These are phyloP conservation scores for Odontomachus brunneus DNA, from an alignment of 1,140 invertebrate genomes.

Conservation along the genomic window DNA sequence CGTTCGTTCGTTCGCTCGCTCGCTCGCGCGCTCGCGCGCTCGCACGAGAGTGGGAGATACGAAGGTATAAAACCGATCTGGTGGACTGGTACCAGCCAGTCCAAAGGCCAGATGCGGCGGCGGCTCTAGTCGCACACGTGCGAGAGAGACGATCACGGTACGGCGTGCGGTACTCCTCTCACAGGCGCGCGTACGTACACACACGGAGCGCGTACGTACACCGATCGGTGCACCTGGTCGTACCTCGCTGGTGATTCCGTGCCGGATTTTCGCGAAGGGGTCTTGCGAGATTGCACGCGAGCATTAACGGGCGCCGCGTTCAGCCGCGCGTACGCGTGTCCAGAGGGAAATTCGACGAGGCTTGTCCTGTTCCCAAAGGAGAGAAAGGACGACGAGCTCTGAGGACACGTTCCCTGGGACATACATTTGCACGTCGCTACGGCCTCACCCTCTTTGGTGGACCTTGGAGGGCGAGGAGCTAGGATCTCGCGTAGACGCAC, in stretches of 20 bases:
- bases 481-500: slow-evolving; percentile 20
- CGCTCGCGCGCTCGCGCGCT: slow-evolving; percentile 35
- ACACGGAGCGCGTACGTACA: neutral
- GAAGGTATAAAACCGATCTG: slow-evolving; percentile 85
- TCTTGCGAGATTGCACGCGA: neutral
- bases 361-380: slow-evolving; percentile 57
- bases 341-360: neutral
- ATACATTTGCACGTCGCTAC: neutral
- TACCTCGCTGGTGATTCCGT: slow-evolving; percentile 79
- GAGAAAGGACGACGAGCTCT: slow-evolving; percentile 64
- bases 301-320: too few relatives aligned
- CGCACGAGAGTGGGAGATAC: slow-evolving; percentile 82
- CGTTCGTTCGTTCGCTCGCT: slow-evolving; percentile 33
- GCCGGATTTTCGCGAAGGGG: slow-evolving; percentile 75
- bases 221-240: slow-evolving; percentile 22
- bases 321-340: neutral
- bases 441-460: too few relatives aligned
- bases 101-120: slow-evolving; percentile 83
- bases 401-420: slow-evolving; percentile 11
- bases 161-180: slow-evolving; percentile 78
- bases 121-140: slow-evolving; percentile 84
- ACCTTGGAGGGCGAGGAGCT: neutral
- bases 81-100: slow-evolving; percentile 80
- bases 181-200: neutral
- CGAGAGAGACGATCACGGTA: slow-evolving; percentile 82